Evolutionary conservation across 2,888 invertebrate species (phyloP).

Genomic region (Acrobasis repandana): DNA sequence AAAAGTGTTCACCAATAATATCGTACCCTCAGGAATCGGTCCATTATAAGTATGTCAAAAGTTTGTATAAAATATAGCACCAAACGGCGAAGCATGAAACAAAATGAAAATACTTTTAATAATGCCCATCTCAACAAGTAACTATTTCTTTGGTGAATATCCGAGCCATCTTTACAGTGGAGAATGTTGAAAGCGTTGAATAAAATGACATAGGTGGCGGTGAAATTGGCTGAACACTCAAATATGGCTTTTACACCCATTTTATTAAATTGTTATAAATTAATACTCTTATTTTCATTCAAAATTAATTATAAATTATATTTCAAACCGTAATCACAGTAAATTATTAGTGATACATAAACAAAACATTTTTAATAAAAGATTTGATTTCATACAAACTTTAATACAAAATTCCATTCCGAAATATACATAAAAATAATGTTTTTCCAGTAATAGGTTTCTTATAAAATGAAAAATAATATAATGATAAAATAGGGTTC

Average conservation of each 20-base stretch:
- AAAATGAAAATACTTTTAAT: conserved; percentile 31
- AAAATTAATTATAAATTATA: too few relatives aligned
- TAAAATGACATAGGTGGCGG: conserved; percentile 30
- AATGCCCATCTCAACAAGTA: conserved; percentile 45
- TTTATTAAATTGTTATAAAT: too few relatives aligned
- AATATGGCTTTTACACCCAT: conserved; percentile 5
- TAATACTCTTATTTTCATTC: too few relatives aligned
- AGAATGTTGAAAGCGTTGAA: conserved; percentile 1
- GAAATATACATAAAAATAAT: too few relatives aligned
- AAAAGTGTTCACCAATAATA: background rate
- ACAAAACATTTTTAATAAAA: background rate
- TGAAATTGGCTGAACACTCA: conserved; percentile 32
- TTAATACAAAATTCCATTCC: too few relatives aligned
- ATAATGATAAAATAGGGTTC: background rate
- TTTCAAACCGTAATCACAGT: background rate
- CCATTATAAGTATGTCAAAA: background rate
- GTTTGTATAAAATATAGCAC: background rate
- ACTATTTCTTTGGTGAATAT: conserved; percentile 45
- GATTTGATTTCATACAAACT: too few relatives aligned
- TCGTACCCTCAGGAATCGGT: background rate
- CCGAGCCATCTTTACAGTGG: conserved; percentile 26
- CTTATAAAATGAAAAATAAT: background rate
- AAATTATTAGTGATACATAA: background rate
- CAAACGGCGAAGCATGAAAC: background rate
- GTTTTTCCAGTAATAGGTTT: background rate